Conservation (phyloP, 2,888 invertebrate genomes). For the Diaphora mendica region DNA sequence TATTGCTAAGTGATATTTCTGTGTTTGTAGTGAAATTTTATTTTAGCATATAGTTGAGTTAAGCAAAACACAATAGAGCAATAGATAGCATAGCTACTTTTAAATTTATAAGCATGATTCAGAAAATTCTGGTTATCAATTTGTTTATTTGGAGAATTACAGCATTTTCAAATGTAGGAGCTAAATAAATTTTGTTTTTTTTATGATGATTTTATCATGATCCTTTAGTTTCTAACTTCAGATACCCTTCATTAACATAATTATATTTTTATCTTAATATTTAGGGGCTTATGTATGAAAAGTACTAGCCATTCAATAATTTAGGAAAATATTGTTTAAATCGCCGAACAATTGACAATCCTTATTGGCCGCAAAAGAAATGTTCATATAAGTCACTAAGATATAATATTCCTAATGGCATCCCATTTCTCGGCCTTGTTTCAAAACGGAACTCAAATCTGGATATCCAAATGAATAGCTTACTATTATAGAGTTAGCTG, state of each 20-base stretch:
- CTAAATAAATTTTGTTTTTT: neutral
- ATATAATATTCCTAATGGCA: neutral
- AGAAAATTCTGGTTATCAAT: neutral
- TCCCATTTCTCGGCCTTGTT: constrained; percentile 17
- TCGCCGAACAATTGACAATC: neutral
- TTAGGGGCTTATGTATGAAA: neutral
- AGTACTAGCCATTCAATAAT: neutral
- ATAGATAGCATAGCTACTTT: neutral
- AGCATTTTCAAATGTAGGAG: neutral
- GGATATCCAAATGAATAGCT: constrained; percentile 42
- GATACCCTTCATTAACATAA: too few relatives aligned
- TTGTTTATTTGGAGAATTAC: neutral
- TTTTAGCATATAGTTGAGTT: constrained; percentile 16
- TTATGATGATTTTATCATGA: too few relatives aligned
- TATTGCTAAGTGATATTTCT: constrained; percentile 31
- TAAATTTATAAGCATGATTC: neutral
- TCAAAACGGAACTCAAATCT: constrained; percentile 24
- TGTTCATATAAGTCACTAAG: neutral
- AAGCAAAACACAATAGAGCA: neutral
- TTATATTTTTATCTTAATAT: neutral
- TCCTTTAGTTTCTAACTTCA: too few relatives aligned
- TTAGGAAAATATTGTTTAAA: neutral
- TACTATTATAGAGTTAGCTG: constrained; percentile 22
- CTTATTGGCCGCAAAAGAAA: neutral
- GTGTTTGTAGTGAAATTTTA: constrained; percentile 24